These are phyloP conservation scores for Heliconius aoede DNA, from an alignment of 2,888 invertebrate genomes.

Conservation along the genomic window DNA sequence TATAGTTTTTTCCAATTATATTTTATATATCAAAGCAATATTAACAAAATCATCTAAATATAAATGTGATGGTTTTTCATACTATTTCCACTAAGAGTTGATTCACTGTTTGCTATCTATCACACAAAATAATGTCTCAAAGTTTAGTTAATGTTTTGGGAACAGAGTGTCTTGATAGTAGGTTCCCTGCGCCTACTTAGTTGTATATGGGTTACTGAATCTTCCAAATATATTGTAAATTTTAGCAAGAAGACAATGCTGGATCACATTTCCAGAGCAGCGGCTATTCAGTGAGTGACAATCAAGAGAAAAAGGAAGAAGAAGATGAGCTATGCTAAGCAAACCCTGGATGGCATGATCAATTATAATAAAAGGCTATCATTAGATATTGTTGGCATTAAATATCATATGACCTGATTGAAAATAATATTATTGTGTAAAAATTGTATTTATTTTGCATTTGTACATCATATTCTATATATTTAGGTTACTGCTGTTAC, in stretches of 20 bases:
- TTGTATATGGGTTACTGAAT: neutral
- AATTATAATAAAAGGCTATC: constrained; percentile 8
- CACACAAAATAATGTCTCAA: no score
- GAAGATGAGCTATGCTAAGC: constrained; percentile 58
- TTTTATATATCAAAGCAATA: neutral
- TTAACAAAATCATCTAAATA: neutral
- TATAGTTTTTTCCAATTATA: neutral
- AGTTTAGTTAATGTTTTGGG: no score
- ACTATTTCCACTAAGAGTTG: neutral
- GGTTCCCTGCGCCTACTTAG: no score
- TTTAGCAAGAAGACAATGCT: constrained; percentile 24
- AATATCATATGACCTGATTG: constrained; percentile 12
- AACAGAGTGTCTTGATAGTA: no score
- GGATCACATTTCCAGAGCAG: constrained; percentile 4
- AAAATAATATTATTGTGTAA: neutral
- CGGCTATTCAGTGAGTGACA: neutral
- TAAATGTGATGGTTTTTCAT: neutral
- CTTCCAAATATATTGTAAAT: neutral
- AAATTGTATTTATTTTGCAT: constrained; percentile 19
- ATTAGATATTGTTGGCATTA: constrained; percentile 21
- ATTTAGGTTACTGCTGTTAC: constrained; percentile 5
- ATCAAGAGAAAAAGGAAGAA: constrained; percentile 54
- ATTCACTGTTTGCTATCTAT: no score
- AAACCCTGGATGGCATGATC: neutral
- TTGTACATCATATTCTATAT: constrained; percentile 10